Conservation (phyloP, 1,140 invertebrate genomes). For the Bombus turneri region DNA sequence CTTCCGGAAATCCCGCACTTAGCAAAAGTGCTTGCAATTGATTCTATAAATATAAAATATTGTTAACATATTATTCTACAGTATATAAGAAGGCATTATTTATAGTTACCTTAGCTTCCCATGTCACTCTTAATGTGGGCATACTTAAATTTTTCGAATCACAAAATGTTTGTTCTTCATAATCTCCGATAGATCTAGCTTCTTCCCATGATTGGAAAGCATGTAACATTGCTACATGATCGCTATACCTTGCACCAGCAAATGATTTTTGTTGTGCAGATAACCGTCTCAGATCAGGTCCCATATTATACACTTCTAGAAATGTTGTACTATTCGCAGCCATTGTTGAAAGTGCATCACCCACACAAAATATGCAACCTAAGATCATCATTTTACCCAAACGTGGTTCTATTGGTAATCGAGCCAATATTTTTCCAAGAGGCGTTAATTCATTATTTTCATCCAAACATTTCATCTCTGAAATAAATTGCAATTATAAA, state of each 20-base stretch:
- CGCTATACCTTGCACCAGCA: constrained; percentile 93
- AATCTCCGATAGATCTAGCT: constrained; percentile 89
- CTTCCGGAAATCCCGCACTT: constrained; percentile 94
- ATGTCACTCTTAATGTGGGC: constrained; percentile 94
- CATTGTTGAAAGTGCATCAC: constrained; percentile 95
- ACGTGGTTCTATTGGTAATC: constrained; percentile 95
- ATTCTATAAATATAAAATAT: constrained; percentile 81
- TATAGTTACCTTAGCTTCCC: constrained; percentile 90
- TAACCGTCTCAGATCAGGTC: constrained; percentile 85
- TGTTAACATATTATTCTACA: background rate
- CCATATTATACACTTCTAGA: constrained; percentile 92
- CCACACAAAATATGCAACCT: constrained; percentile 92
- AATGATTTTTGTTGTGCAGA: constrained; percentile 91
- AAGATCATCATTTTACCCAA: constrained; percentile 98
- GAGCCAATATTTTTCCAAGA: constrained; percentile 94
- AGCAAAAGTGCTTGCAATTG: constrained; percentile 94
- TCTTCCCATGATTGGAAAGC: constrained; percentile 96
- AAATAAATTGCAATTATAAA: constrained; percentile 65
- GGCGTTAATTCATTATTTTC: constrained; percentile 92
- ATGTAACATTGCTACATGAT: constrained; percentile 97
- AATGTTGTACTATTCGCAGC: constrained; percentile 96
- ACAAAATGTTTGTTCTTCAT: constrained; percentile 92
- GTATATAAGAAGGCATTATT: background rate
- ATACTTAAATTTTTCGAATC: constrained; percentile 94
- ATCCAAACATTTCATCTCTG: constrained; percentile 95